Evolutionary conservation across 2,113 vertebrate species (phyloP).

Genomic region (Salvelinus alpinus): DNA sequence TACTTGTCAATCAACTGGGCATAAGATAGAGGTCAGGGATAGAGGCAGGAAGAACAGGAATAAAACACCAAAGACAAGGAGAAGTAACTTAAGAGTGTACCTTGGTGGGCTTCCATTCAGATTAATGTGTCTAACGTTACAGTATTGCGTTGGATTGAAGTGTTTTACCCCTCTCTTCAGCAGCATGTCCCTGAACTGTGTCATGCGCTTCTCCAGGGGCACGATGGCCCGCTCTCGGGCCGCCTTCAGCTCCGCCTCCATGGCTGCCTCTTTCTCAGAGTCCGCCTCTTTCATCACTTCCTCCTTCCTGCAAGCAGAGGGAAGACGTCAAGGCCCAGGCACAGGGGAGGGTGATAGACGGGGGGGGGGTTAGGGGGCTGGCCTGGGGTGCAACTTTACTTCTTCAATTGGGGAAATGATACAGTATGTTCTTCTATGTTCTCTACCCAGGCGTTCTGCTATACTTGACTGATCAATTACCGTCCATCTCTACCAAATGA

Average conservation of each 20-base stretch:
- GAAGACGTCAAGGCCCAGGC: not conserved
- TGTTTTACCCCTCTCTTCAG: constrained; percentile 96
- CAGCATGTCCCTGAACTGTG: constrained; percentile 99
- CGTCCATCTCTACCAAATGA: too few species aligned
- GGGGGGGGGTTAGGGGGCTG: not conserved
- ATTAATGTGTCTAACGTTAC: constrained; percentile 54
- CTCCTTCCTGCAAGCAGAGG: constrained; percentile 83
- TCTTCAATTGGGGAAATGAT: too few species aligned
- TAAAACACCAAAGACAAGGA: constrained; percentile 21
- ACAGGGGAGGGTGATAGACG: not conserved
- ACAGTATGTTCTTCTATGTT: too few species aligned
- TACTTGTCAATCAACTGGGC: too few species aligned
- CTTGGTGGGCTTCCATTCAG: constrained; percentile 37
- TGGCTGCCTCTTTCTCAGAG: constrained; percentile 92
- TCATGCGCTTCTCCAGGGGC: constrained; percentile 95
- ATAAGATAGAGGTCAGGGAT: not conserved
- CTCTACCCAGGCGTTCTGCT: too few species aligned
- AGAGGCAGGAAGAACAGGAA: not conserved
- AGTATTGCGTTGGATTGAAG: constrained; percentile 46
- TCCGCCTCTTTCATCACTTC: constrained; percentile 87
- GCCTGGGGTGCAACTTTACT: too few species aligned
- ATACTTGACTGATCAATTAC: too few species aligned
- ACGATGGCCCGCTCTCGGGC: constrained; percentile 95
- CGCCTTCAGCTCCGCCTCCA: constrained; percentile 98
- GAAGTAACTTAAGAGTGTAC: constrained; percentile 50